phyloP scores from a whole-genome alignment of 2,888 invertebrate genomes.

The Latrodectus hesperus region DNA sequence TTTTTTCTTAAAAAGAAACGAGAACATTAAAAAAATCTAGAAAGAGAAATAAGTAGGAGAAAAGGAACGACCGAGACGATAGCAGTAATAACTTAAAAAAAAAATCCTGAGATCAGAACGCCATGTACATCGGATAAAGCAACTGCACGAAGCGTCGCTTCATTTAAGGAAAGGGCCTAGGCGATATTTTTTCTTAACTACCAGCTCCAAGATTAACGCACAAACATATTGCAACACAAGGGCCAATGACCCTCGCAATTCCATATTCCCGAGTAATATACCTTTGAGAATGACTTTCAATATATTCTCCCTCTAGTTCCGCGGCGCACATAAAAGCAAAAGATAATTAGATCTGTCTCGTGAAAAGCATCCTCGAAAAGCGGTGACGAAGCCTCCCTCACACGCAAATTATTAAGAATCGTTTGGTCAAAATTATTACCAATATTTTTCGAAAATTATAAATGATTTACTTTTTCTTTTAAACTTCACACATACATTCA shows the following conservation, averaged over 20 bases:
- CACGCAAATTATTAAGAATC: too few relatives aligned
- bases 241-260: constrained; percentile 28
- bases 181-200: neutral
- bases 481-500: too few relatives aligned
- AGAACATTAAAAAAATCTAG: constrained; percentile 38
- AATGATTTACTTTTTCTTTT: too few relatives aligned
- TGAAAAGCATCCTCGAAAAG: too few relatives aligned
- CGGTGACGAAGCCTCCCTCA: too few relatives aligned
- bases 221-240: constrained; percentile 39
- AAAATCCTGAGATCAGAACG: constrained; percentile 4
- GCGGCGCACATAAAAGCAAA: too few relatives aligned
- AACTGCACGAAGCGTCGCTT: constrained; percentile 4
- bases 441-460: too few relatives aligned
- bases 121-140: constrained; percentile 18
- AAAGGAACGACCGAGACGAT: constrained; percentile 21
- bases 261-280: constrained; percentile 24
- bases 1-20: constrained; percentile 23
- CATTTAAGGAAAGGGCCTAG: neutral
- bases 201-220: neutral
- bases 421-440: too few relatives aligned
- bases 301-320: neutral
- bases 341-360: too few relatives aligned
- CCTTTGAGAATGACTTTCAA: constrained; percentile 3
- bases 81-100: constrained; percentile 31
- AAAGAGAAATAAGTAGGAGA: constrained; percentile 17